These are phyloP conservation scores for Amblyjoppa fuscipennis DNA, from an alignment of 2,888 invertebrate genomes.

Conservation along the genomic window DNA sequence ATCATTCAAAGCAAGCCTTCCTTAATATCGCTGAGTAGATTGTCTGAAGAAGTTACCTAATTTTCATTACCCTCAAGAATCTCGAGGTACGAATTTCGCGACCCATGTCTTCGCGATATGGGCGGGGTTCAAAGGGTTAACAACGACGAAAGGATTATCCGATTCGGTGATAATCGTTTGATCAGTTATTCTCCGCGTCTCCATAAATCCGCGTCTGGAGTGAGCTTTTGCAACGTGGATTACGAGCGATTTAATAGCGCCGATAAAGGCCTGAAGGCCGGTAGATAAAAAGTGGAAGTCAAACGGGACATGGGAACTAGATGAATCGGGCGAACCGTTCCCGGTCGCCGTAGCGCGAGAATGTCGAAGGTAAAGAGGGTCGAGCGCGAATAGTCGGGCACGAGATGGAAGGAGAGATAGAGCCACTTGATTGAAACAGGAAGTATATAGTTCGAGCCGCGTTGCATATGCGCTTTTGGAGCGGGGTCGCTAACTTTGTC, in stretches of 20 bases:
- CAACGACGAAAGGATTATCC: too few species aligned
- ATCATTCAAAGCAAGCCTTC: too few species aligned
- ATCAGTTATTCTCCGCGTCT: background rate
- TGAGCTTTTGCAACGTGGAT: background rate
- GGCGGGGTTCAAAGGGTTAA: too few species aligned
- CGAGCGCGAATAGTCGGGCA: background rate
- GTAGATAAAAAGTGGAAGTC: conserved; percentile 17
- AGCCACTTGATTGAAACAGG: conserved; percentile 71
- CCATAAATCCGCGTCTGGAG: background rate
- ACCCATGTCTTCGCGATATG: too few species aligned
- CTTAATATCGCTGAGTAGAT: too few species aligned
- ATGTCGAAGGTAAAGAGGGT: conserved; percentile 2
- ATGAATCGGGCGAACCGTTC: conserved; percentile 2
- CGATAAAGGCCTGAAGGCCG: conserved; percentile 8
- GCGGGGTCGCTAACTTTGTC: conserved; percentile 72
- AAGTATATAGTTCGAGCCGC: conserved; percentile 67
- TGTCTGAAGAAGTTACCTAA: too few species aligned
- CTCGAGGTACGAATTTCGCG: too few species aligned
- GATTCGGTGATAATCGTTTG: background rate
- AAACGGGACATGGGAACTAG: conserved; percentile 31
- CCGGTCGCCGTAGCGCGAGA: conserved; percentile 5
- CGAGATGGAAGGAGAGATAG: background rate
- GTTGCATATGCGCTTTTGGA: conserved; percentile 65
- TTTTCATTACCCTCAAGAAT: too few species aligned
- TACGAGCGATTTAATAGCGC: background rate